Conservation (phyloP, 2,888 invertebrate species). For the Drosophila niveifrons region DNA sequence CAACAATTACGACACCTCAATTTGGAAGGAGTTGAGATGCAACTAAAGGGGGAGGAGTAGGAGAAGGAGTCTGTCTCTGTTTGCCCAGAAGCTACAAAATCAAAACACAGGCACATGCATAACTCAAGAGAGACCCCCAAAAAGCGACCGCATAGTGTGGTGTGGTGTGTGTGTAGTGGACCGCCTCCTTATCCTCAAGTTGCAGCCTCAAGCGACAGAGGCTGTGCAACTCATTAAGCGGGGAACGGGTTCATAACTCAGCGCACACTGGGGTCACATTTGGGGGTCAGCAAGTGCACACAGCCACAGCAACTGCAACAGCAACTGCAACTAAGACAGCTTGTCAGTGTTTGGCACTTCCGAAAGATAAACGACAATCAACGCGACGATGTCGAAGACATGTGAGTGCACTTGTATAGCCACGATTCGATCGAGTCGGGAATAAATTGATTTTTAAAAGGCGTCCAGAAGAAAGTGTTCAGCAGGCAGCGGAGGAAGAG, state of each 20-base stretch:
- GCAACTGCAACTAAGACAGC: slow-evolving; percentile 21
- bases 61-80: slow-evolving; percentile 16
- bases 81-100: slow-evolving; percentile 79
- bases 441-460: slow-evolving; percentile 52
- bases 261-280: slow-evolving; percentile 42
- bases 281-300: slow-evolving; percentile 53
- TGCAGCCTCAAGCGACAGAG: slow-evolving; percentile 39
- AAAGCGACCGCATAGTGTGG: slow-evolving; percentile 13
- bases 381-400: slow-evolving; percentile 61
- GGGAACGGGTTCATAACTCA: slow-evolving; percentile 78
- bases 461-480: slow-evolving; percentile 24
- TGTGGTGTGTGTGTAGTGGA: not conserved
- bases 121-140: slow-evolving; percentile 27
- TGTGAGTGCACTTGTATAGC: slow-evolving; percentile 46
- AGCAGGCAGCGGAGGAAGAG: not conserved
- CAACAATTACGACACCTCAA: slow-evolving; percentile 79
- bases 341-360: slow-evolving; percentile 54
- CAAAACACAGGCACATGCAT: slow-evolving; percentile 55
- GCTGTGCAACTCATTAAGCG: slow-evolving; percentile 69
- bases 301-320: slow-evolving; percentile 1
- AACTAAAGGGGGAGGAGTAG: not conserved
- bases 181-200: slow-evolving; percentile 45
- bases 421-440: slow-evolving; percentile 33
- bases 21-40: slow-evolving; percentile 45
- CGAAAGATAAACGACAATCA: slow-evolving; percentile 69